Base-by-base conservation (phyloP, 2,888 invertebrate genomes). In the Aromia moschata region DNA sequence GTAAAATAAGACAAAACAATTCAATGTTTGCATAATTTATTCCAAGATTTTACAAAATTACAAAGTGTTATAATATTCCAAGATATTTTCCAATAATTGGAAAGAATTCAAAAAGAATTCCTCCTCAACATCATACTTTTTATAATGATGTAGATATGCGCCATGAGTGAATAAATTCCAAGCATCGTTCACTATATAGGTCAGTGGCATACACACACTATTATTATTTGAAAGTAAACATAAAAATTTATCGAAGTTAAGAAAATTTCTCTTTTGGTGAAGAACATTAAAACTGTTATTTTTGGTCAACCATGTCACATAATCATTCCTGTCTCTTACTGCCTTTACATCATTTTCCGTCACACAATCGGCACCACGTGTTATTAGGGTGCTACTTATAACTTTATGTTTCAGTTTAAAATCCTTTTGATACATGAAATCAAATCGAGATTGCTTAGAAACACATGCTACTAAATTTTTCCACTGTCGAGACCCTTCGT, bases 111-210 rank as follows among this genome's bases (percentile, higher is more conserved):
- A 68, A 71, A 85, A 84, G 61, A 83, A 80, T 33, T 81, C 77
- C 36, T 83, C 82, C 59, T 80, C 79, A 31, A 84, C 69, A 30
- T 80, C 82, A 69, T 77, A 82, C 59, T 82, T 80, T 62, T 77
- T 78, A 67, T 84, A 85, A 58, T 83, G 84, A 74, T 85, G 84
- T 31, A 84, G 69, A 72, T 82, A 84, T 5, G 84, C 84, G 25
- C 79, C 79, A 70, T 82, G 77, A 1, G 77, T 75, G 68, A 82
- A 85, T 54, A 81, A 74, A 53, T 75, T 80, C 83, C 83, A 83
- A 1, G 83, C 82, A 66, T 82, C 82, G 4, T 76, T 76, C 16
- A 83, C 70, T 20, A 83, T 73, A 1, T 40, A 51, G 55, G 84
- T 77, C 15, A 85, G 64, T 2, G 80, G 72, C 16, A 70, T 60